Conservation (phyloP, 35 echinoderm and acorn worm species). For the Acanthaster planci region DNA sequence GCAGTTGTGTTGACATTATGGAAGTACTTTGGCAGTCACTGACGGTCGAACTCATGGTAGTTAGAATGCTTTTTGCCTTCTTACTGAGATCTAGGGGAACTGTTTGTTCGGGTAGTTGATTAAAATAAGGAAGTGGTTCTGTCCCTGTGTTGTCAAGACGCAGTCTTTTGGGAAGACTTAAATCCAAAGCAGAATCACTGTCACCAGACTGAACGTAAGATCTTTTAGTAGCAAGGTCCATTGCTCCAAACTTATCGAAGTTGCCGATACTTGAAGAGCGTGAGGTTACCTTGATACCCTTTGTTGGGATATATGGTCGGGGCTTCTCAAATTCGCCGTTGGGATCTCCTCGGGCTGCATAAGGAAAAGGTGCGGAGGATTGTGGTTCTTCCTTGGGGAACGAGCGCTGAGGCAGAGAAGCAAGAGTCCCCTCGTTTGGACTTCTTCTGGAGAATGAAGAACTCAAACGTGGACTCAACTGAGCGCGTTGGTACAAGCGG, state of each 20-base stretch:
- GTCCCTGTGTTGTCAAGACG: neutral
- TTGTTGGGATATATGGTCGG: too few species aligned
- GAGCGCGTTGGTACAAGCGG: neutral
- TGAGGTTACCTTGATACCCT: neutral
- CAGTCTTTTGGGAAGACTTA: slow-evolving; percentile 17
- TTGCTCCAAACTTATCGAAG: neutral
- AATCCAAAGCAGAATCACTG: slow-evolving; percentile 13
- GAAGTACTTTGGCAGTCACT: neutral
- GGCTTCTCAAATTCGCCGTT: too few species aligned
- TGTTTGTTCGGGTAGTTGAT: slow-evolving; percentile 1
- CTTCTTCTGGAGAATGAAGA: neutral
- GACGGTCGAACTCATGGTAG: neutral
- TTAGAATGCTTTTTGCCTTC: neutral
- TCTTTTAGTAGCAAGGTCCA: slow-evolving; percentile 1
- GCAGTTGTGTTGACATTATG: neutral
- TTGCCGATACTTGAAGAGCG: neutral
- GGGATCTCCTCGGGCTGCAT: too few species aligned
- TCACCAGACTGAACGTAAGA: neutral
- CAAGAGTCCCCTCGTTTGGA: neutral
- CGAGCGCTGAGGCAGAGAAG: too few species aligned
- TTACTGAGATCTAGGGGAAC: neutral
- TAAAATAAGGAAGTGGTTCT: neutral
- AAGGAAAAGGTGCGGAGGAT: too few species aligned
- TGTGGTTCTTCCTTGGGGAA: too few species aligned
- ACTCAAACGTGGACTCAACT: neutral